Percentiles rank a stretch among this genome's conserved stretches.
phyloP scores from a whole-genome alignment of 2,113 vertebrate species.

The Mesembrinibis cayennensis region DNA sequence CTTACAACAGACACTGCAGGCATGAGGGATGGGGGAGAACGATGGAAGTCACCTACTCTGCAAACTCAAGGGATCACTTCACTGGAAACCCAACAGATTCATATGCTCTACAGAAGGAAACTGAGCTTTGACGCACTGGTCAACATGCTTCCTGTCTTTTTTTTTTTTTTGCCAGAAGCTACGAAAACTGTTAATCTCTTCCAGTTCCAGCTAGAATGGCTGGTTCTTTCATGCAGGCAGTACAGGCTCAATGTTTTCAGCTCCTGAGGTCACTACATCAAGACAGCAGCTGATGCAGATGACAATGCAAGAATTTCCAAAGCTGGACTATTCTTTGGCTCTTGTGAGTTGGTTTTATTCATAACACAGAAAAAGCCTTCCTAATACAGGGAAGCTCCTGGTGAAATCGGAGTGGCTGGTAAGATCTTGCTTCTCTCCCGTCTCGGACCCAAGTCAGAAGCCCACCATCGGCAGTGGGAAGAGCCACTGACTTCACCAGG shows the following conservation, averaged over 20 bases:
- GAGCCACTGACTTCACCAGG: background rate
- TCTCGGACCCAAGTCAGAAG: background rate
- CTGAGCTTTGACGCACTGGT: background rate
- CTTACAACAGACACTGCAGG: background rate
- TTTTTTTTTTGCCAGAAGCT: background rate
- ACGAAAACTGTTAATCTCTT: background rate
- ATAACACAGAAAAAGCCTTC: background rate
- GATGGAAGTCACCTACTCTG: background rate
- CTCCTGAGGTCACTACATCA: background rate
- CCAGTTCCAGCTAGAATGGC: background rate
- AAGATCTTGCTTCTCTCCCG: background rate
- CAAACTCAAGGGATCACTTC: background rate
- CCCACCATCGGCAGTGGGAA: background rate
- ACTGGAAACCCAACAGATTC: background rate
- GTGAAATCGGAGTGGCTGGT: background rate
- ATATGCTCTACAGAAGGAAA: background rate
- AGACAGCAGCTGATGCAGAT: background rate
- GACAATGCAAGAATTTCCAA: background rate
- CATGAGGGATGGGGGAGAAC: background rate
- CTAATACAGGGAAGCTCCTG: background rate
- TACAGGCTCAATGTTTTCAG: background rate
- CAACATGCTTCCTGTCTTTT: background rate
- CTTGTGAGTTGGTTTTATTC: background rate
- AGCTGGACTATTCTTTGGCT: background rate
- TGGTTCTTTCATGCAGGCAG: background rate